Conservation (phyloP, 1,140 invertebrate genomes). For the Drosophila sucinea region DNA sequence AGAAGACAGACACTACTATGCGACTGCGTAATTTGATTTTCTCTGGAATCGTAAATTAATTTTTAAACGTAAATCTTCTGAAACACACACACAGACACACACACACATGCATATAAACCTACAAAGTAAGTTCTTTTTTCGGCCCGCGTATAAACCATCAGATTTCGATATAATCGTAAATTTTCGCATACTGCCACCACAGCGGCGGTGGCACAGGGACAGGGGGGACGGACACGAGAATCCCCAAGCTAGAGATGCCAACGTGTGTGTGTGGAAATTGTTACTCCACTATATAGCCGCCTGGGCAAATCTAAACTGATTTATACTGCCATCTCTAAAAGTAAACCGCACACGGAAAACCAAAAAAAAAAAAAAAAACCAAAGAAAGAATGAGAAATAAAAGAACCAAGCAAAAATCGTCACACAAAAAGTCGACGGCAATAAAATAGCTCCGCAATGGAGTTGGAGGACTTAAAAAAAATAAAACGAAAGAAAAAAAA, state of each 20-base stretch:
- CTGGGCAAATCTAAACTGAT: constrained; percentile 11
- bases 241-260: constrained; percentile 14
- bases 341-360: constrained; percentile 44
- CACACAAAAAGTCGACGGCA: constrained; percentile 73
- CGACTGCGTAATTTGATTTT: constrained; percentile 76
- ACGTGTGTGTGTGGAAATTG: constrained; percentile 6
- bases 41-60: constrained; percentile 78
- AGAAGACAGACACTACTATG: constrained; percentile 23
- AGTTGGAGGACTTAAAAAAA: constrained; percentile 36
- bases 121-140: constrained; percentile 67
- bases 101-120: constrained; percentile 6
- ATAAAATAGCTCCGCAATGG: constrained; percentile 72
- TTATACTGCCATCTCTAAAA: constrained; percentile 38
- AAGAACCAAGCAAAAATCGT: constrained; percentile 56
- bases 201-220: not conserved
- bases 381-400: not conserved
- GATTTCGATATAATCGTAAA: constrained; percentile 82
- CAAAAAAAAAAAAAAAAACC: constrained; percentile 29
- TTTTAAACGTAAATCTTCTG: constrained; percentile 74
- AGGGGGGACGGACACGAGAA: constrained; percentile 6
- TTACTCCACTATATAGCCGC: constrained; percentile 11
- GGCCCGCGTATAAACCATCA: constrained; percentile 78
- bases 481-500: constrained; percentile 12
- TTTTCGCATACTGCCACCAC: constrained; percentile 56
- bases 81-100: constrained; percentile 28